Percentiles rank a stretch among this genome's conserved stretches.
Evolutionary conservation across 2,888 invertebrate species (phyloP).

Genomic region (Synergus itoensis): DNA sequence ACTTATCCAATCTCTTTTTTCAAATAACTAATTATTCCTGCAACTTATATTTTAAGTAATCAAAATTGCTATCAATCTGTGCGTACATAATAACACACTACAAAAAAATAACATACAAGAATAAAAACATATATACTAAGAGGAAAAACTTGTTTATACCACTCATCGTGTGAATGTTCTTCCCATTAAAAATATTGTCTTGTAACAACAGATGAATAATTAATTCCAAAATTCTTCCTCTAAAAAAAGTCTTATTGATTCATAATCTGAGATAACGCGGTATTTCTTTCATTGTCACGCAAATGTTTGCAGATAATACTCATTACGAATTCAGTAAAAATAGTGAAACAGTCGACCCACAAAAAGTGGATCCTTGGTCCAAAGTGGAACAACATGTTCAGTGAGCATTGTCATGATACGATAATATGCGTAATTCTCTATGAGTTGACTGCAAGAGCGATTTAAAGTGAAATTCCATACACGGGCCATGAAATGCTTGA

Average conservation of each 20-base stretch:
- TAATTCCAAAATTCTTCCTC: not conserved
- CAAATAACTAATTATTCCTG: not conserved
- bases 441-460: not conserved
- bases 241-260: not conserved
- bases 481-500: not conserved
- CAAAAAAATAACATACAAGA: not conserved
- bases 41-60: not conserved
- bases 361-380: not conserved
- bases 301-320: not conserved
- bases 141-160: no score
- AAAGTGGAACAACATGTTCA: not conserved
- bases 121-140: no score
- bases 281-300: not conserved
- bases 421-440: not conserved
- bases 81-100: not conserved
- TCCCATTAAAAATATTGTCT: no score
- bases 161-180: no score
- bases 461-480: not conserved
- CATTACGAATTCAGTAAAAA: conserved; percentile 12
- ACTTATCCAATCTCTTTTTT: not conserved
- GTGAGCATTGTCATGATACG: not conserved
- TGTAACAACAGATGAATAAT: no score
- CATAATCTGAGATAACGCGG: not conserved
- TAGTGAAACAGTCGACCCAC: conserved; percentile 1
- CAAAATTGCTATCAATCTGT: not conserved